These are phyloP conservation scores for Phrynocephalus forsythii DNA, from an alignment of 2,797 vertebrate species.

Conservation along the genomic window DNA sequence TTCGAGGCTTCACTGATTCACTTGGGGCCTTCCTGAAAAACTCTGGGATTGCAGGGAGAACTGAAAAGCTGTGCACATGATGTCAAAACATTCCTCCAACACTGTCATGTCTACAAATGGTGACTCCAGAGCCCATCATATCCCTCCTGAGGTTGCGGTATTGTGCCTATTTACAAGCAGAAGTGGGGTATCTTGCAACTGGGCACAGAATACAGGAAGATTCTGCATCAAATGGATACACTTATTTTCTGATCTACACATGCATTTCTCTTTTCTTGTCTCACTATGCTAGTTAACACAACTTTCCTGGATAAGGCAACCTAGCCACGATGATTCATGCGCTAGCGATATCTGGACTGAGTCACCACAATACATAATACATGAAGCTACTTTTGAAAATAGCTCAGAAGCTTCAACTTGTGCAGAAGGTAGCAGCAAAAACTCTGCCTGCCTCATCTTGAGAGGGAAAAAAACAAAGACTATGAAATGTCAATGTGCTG, in stretches of 20 bases:
- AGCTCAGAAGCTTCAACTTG: not conserved
- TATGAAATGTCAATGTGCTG: too few relatives aligned
- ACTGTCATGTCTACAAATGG: not conserved
- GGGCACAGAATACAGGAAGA: not conserved
- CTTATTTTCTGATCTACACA: not conserved
- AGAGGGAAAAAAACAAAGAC: not conserved
- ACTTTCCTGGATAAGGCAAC: not conserved
- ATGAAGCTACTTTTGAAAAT: not conserved
- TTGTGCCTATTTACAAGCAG: not conserved
- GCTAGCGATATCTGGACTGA: not conserved
- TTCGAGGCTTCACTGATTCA: not conserved
- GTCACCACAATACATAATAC: not conserved
- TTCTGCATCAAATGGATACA: not conserved
- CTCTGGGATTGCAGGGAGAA: not conserved
- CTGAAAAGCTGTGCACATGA: not conserved
- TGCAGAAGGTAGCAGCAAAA: not conserved
- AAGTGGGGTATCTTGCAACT: not conserved
- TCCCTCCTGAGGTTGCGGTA: not conserved
- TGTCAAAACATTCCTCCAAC: not conserved
- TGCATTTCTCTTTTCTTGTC: not conserved
- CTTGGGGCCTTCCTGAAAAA: not conserved
- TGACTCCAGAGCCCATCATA: not conserved
- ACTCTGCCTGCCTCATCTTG: not conserved
- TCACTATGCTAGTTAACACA: not conserved
- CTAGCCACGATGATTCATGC: not conserved